Base-by-base conservation (phyloP, 2,113 vertebrate genomes). In the Bos indicus region DNA sequence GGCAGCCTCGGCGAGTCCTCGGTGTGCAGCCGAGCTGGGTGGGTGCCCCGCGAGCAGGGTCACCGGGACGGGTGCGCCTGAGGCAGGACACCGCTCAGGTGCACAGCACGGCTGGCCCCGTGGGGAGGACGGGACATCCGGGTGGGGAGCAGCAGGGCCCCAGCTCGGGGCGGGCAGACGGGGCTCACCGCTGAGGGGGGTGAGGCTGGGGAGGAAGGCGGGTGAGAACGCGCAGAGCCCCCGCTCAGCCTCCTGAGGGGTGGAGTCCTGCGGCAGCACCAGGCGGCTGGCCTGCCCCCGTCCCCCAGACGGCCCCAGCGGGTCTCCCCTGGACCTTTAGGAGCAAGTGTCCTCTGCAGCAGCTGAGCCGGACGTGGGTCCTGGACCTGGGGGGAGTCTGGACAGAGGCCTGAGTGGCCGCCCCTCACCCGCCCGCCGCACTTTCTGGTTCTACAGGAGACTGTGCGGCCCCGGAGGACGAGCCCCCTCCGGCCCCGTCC, bases 401-500 rank as follows among this genome's bases (percentile, higher is more conserved):
- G 80, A 7, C 33, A 5, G 80, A 21, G 57, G 40, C 16, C 25
- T 16, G 36, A 3, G 88, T 21, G 6, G 16, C 64, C 3, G 4
- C 26, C 16, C 21, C 80, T 67, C 10, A 12, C 19, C 17, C 1
- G 0, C 54, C 0, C 1, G 0, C 54, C 0, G 14, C 15, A 2
- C 26, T 52, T 2, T 51, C 87, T 59, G 0, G 0, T 36, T 80
- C 1, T 67, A 14, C 95, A 99, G 99, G 98, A 64, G 98, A 97
- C 87, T 77, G 98, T 0, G 97, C 93, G 0, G 95, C 94, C 0
- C 97, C 98, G 0, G 98, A 97, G 33, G 99, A 99, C 19, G 99
- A 99, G 97, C 99, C 99, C 78, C 99, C 99, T 15, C 99, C 98
- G 1, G 99, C 99, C 51, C 99, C 99, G 91, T 99, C 99, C 96